These are phyloP conservation scores for Galemys pyrenaicus DNA, from an alignment of 2,113 vertebrate genomes.

Conservation along the genomic window DNA sequence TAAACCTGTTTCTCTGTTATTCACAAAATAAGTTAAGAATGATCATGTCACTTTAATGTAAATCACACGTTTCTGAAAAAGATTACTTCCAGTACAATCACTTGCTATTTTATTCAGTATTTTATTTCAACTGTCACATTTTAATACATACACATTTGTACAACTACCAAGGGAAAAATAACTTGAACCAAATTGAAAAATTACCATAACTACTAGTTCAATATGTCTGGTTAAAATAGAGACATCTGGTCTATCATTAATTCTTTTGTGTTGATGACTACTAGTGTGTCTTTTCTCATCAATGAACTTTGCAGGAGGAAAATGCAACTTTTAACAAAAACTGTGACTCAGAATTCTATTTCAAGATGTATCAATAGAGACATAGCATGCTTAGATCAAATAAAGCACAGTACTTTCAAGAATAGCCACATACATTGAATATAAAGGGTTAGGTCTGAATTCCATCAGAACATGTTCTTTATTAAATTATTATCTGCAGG, in stretches of 20 bases:
- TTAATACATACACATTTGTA: constrained; percentile 73
- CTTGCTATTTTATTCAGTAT: constrained; percentile 65
- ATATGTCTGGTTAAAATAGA: constrained; percentile 79
- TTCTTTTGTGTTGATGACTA: constrained; percentile 72
- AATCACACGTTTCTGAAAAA: constrained; percentile 62
- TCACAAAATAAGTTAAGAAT: constrained; percentile 55
- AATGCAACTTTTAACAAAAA: constrained; percentile 69
- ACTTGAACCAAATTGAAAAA: constrained; percentile 80
- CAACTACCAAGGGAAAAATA: constrained; percentile 77
- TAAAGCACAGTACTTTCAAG: constrained; percentile 44
- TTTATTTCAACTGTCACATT: constrained; percentile 75
- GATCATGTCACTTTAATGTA: constrained; percentile 39
- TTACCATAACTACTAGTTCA: constrained; percentile 79
- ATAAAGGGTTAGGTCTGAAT: constrained; percentile 67
- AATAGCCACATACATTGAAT: constrained; percentile 30
- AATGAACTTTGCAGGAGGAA: constrained; percentile 70
- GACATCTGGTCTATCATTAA: constrained; percentile 79
- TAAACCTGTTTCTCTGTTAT: not conserved
- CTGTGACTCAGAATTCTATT: constrained; percentile 58
- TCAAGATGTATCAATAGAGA: constrained; percentile 38
- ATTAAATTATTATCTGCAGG: constrained; percentile 75
- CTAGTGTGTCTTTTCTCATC: constrained; percentile 63
- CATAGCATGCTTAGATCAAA: constrained; percentile 41
- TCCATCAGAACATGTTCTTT: constrained; percentile 76
- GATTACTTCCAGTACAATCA: constrained; percentile 43